Conservation (phyloP, 2,797 vertebrate species). For the Acipenser oxyrinchus region DNA sequence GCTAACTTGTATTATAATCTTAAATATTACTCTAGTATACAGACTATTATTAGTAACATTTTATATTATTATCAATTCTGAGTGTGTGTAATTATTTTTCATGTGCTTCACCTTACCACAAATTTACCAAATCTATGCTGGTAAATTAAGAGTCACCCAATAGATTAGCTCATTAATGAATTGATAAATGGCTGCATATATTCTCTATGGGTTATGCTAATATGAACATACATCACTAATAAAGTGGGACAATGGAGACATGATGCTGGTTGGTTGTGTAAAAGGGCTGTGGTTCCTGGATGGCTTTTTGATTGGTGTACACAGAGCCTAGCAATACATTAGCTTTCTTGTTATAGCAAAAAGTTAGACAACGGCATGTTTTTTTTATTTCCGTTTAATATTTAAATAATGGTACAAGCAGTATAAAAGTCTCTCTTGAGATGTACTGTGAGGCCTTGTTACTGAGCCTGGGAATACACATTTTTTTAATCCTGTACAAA, state of each 20-base stretch:
- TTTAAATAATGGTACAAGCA: slow-evolving; percentile 27
- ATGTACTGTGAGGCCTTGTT: slow-evolving; percentile 44
- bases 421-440: slow-evolving; percentile 19
- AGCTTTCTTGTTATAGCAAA: slow-evolving; percentile 16
- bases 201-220: slow-evolving; percentile 9
- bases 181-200: slow-evolving; percentile 8
- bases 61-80: not conserved
- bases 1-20: slow-evolving; percentile 4
- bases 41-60: not conserved
- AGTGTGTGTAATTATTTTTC: not conserved
- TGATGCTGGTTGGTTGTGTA: slow-evolving; percentile 8
- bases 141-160: not conserved
- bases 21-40: not conserved
- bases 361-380: slow-evolving; percentile 24
- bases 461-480: slow-evolving; percentile 72
- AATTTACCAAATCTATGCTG: not conserved
- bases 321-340: slow-evolving; percentile 1
- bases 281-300: slow-evolving; percentile 10
- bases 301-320: slow-evolving; percentile 6
- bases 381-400: slow-evolving; percentile 27
- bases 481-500: slow-evolving; percentile 70
- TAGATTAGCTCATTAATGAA: not conserved
- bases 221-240: slow-evolving; percentile 5
- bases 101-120: not conserved
- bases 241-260: slow-evolving; percentile 6